phyloP scores from a whole-genome alignment of 2,797 vertebrate genomes.

The Hephaestus fuliginosus region DNA sequence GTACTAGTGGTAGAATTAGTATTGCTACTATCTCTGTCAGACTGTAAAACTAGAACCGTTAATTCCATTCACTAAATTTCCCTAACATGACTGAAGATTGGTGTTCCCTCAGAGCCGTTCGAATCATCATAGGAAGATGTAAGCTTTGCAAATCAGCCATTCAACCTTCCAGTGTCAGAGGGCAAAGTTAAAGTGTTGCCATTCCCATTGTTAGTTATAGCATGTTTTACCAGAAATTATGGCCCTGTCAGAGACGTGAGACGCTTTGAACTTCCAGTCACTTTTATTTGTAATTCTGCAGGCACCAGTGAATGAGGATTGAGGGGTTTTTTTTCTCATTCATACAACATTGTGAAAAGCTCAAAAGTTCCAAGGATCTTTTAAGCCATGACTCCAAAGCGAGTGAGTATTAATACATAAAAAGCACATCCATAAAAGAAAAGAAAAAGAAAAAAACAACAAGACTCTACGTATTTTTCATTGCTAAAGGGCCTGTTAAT shows the following conservation, averaged over 20 bases:
- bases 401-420: neutral
- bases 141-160: neutral
- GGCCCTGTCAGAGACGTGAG: neutral
- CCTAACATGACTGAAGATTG: neutral
- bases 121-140: neutral
- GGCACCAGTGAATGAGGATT: neutral
- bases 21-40: neutral
- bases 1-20: neutral
- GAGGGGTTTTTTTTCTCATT: conserved; percentile 2
- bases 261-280: neutral
- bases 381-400: neutral
- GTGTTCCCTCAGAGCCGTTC: neutral
- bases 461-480: neutral
- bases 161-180: neutral
- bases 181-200: neutral
- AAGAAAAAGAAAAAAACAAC: neutral
- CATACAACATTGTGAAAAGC: conserved; percentile 1
- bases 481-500: neutral
- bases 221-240: neutral
- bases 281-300: neutral
- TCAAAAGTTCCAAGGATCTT: neutral
- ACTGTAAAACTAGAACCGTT: no score
- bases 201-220: neutral
- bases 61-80: neutral
- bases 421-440: neutral